Base-by-base conservation (phyloP, 2,888 invertebrate species). In the Cataglyphis altisquamis region DNA sequence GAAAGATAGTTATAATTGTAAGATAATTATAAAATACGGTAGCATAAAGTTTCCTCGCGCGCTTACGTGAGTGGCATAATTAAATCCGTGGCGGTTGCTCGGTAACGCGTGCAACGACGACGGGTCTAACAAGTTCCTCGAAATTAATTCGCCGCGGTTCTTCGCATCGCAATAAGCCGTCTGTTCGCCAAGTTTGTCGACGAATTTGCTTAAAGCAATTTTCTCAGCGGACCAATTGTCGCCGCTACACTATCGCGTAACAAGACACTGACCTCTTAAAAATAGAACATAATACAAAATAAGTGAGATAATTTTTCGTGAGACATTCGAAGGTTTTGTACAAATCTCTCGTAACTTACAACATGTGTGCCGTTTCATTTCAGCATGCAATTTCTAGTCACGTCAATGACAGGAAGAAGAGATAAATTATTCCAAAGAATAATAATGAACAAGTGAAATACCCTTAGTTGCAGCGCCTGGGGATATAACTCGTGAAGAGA, bases 361-460 rank as follows among this genome's bases (percentile, higher is more conserved):
- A 72, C 60, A 82, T 81, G 80, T 82, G 77, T 64, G 64, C 41
- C 60, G 48, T 68, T 55, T 64, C 52, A 72, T 80, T 68, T 55
- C 64, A 41, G 39, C 63, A 52, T 83, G 89, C 92, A 89, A 92
- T 91, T 92, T 88, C 90, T 89, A 90, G 87, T 91, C 88, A 87
- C 87, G 90, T 90, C 90, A 88, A 89, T 89, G 89, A 86, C 91
- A 91, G 89, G 89, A 89, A 88, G 86, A 86, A 39, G 86, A 85
- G 90, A 91, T 92, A 90, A 92, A 93, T 92, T 92, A 92, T 93
- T 91, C 91, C 85, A 10, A 82, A 84, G 87, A 86, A 87, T 92
- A 92, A 92, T 92, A 91, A 90, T 84, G 90, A 88, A 91, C 91
- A 91, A 93, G 90, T 90, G 90, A 90, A 90, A 92, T 91, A 91